Evolutionary conservation across 2,113 vertebrate genomes (phyloP).

Genomic region (Megaceryle maxima): DNA sequence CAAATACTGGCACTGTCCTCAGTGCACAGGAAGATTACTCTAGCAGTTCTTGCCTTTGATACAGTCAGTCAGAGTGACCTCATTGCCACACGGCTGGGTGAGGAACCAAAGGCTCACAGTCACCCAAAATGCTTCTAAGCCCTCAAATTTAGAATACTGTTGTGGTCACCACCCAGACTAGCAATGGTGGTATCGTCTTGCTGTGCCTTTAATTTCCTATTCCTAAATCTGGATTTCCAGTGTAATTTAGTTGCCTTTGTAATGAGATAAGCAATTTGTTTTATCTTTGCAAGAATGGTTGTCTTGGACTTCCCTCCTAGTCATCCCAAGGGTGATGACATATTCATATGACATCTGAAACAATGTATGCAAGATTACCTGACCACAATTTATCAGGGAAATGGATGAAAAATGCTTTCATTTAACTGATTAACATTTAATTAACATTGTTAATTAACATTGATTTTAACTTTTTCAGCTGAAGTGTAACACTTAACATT

Average conservation of each 20-base stretch:
- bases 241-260: conserved; percentile 27
- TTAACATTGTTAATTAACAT: conserved; percentile 82
- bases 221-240: conserved; percentile 21
- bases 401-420: conserved; percentile 78
- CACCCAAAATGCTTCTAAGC: background rate
- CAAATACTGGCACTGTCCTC: background rate
- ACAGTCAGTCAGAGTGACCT: background rate
- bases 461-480: conserved; percentile 76
- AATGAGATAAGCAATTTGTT: conserved; percentile 53
- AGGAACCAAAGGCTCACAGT: background rate
- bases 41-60: background rate
- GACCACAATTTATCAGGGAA: conserved; percentile 68
- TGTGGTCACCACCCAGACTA: background rate
- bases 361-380: conserved; percentile 68
- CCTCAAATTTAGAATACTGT: background rate
- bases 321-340: conserved; percentile 34
- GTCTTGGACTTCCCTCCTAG: conserved; percentile 28
- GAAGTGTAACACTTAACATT: conserved; percentile 77
- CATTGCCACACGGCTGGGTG: background rate
- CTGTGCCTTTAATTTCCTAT: conserved; percentile 22
- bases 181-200: background rate
- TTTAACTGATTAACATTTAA: conserved; percentile 82
- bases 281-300: conserved; percentile 42
- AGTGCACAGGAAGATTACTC: background rate
- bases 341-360: conserved; percentile 64